Percentiles rank a stretch among this genome's conserved stretches.
Evolutionary conservation across 2,888 invertebrate species (phyloP).

Genomic region (Andrena chrysosceles): DNA sequence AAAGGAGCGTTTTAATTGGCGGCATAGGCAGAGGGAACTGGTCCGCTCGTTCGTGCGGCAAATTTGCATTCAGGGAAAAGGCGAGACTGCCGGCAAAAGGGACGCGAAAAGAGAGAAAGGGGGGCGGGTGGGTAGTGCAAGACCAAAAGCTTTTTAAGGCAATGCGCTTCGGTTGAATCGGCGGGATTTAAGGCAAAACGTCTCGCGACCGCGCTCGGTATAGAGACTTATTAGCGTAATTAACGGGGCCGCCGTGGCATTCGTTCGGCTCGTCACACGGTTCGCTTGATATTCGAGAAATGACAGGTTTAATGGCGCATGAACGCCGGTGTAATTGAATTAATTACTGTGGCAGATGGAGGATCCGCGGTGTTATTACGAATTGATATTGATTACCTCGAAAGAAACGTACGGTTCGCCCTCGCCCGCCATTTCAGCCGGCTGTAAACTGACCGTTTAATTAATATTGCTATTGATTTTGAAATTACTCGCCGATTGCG

Average conservation of each 20-base stretch:
- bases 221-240: conserved; percentile 67
- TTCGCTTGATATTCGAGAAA: conserved; percentile 31
- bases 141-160: conserved; percentile 68
- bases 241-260: conserved; percentile 41
- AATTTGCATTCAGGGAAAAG: conserved; percentile 75
- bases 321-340: conserved; percentile 49
- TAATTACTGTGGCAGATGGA: conserved; percentile 22
- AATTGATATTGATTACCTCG: conserved; percentile 14
- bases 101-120: conserved; percentile 13
- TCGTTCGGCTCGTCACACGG: conserved; percentile 12
- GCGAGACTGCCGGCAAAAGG: conserved; percentile 39
- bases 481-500: not conserved
- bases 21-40: conserved; percentile 62
- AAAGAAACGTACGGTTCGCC: too few relatives aligned
- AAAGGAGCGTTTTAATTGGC: conserved; percentile 84
- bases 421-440: too few relatives aligned
- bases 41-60: conserved; percentile 69
- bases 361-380: not conserved
- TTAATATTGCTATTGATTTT: not conserved
- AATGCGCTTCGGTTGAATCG: conserved; percentile 53
- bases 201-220: conserved; percentile 29
- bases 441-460: not conserved
- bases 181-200: conserved; percentile 63
- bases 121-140: conserved; percentile 6
- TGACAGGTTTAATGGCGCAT: conserved; percentile 42